phyloP scores from a whole-genome alignment of 2,888 invertebrate species.

The Bellardia bayeri region DNA sequence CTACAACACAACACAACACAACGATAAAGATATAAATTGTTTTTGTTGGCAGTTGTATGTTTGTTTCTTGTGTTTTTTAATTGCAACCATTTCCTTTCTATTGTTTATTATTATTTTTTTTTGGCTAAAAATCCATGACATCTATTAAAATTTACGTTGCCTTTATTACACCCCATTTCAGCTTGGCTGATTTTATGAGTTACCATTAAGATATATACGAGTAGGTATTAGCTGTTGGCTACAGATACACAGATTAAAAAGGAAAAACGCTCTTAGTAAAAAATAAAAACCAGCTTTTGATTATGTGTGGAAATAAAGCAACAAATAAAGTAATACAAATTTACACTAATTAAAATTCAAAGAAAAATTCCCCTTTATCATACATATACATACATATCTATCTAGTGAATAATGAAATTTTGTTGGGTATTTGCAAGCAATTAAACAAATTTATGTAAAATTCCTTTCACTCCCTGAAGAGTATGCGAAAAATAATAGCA shows the following conservation, averaged over 20 bases:
- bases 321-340: neutral
- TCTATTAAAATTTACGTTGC: conserved; percentile 46
- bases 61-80: conserved; percentile 33
- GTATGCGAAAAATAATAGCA: neutral
- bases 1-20: neutral
- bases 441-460: neutral
- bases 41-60: neutral
- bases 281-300: conserved; percentile 20
- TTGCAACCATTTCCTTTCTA: conserved; percentile 44
- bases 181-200: conserved; percentile 40
- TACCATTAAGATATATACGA: conserved; percentile 42
- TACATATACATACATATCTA: too few species aligned
- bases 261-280: neutral
- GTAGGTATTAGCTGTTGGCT: conserved; percentile 7
- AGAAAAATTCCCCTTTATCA: neutral
- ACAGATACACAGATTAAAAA: conserved; percentile 7
- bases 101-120: conserved; percentile 10
- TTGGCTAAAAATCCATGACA: conserved; percentile 11
- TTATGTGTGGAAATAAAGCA: neutral
- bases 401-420: neutral
- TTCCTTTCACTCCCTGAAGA: neutral
- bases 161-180: conserved; percentile 22
- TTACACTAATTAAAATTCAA: conserved; percentile 26
- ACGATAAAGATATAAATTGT: neutral
- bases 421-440: neutral